Conservation (phyloP, 2,113 vertebrate genomes). For the Cebidichthys violaceus region DNA sequence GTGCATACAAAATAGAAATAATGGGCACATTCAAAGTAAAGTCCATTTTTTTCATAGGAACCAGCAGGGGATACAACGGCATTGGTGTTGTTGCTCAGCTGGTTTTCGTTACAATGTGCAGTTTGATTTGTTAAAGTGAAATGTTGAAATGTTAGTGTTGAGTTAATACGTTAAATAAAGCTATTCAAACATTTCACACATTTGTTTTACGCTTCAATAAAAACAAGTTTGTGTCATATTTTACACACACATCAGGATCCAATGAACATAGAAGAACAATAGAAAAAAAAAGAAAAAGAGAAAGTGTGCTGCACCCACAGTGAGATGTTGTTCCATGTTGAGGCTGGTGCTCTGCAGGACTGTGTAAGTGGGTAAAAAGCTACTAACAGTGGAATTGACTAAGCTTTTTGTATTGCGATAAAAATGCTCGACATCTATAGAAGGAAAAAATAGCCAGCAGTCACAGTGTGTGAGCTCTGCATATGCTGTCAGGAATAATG, state of each 20-base stretch:
- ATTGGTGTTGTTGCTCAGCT: neutral
- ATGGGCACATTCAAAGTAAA: constrained; percentile 60
- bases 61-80: constrained; percentile 32
- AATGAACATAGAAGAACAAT: neutral
- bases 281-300: neutral
- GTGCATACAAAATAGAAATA: constrained; percentile 71
- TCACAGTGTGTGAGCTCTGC: constrained; percentile 9
- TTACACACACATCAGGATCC: neutral
- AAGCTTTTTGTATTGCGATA: neutral
- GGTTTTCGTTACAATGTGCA: neutral
- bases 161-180: neutral
- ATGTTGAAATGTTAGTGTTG: neutral
- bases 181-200: too few relatives aligned
- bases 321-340: neutral
- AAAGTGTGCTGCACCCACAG: neutral
- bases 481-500: constrained; percentile 32
- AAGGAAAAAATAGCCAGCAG: neutral
- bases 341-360: neutral
- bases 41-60: constrained; percentile 58
- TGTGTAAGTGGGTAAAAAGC: neutral
- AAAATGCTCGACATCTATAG: constrained; percentile 23
- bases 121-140: neutral
- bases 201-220: too few relatives aligned
- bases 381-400: neutral
- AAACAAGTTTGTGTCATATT: neutral